These are phyloP conservation scores for Momotus momota DNA, from an alignment of 2,797 vertebrate species.

Conservation along the genomic window DNA sequence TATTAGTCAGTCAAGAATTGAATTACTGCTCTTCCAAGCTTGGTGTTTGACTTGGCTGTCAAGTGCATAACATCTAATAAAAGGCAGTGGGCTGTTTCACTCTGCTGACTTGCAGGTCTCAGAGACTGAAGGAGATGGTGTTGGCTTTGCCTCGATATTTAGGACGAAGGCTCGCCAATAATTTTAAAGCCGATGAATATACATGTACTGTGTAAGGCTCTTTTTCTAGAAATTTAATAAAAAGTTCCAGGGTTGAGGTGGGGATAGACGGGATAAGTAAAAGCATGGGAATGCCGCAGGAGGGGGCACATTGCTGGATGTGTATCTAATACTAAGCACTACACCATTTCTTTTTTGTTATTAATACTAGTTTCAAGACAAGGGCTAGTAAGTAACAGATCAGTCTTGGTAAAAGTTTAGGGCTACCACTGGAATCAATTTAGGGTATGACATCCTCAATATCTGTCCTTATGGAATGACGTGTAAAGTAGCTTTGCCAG, in stretches of 20 bases:
- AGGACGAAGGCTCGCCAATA: neutral
- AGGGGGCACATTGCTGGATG: neutral
- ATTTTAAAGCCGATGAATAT: neutral
- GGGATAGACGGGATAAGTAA: neutral
- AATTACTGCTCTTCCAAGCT: slow-evolving; percentile 10
- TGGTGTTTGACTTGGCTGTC: slow-evolving; percentile 13
- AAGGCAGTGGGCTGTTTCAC: slow-evolving; percentile 32
- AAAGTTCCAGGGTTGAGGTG: neutral
- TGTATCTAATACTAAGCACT: neutral
- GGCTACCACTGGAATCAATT: neutral
- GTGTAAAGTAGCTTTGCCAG: neutral
- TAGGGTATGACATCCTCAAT: neutral
- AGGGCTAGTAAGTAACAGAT: neutral
- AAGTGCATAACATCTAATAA: neutral
- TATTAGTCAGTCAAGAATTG: neutral
- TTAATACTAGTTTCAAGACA: neutral
- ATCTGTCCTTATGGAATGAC: neutral
- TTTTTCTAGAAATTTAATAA: neutral
- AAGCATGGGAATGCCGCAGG: neutral
- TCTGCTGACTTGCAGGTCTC: slow-evolving; percentile 28
- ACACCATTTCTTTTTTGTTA: neutral
- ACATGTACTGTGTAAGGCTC: neutral
- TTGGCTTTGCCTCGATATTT: neutral
- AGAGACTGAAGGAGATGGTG: neutral
- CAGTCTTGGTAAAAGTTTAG: neutral